Evolutionary conservation across 2,113 vertebrate genomes (phyloP).

Genomic region (Dicentrarchus labrax): DNA sequence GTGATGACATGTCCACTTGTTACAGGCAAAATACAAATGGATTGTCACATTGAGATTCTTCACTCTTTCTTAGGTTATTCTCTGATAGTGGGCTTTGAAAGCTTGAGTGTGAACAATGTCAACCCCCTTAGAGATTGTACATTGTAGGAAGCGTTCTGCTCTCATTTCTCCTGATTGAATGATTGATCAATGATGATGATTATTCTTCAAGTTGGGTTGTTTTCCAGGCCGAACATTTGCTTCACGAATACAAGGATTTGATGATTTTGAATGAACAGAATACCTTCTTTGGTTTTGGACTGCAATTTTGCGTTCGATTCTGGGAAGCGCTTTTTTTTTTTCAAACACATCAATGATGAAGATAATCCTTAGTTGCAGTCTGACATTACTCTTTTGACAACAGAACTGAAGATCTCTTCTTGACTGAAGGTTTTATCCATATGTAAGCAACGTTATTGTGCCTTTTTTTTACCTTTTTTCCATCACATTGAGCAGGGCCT

Average conservation of each 20-base stretch:
- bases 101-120: not conserved
- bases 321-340: not conserved
- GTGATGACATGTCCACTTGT: constrained; percentile 3
- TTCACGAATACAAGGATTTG: not conserved
- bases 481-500: not conserved
- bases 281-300: not conserved
- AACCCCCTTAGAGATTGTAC: not conserved
- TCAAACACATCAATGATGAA: not conserved
- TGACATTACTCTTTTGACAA: not conserved
- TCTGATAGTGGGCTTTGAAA: not conserved
- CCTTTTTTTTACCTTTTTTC: not conserved
- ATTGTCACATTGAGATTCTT: not conserved
- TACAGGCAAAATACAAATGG: constrained; percentile 6
- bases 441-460: not conserved
- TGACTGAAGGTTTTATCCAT: not conserved
- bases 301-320: not conserved
- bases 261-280: not conserved
- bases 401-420: not conserved
- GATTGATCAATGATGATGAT: not conserved
- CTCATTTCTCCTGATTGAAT: not conserved
- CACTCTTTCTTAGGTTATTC: not conserved
- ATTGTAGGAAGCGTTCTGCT: not conserved
- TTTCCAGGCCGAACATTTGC: not conserved
- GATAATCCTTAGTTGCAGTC: not conserved
- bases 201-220: not conserved